Evolutionary conservation across 2,888 invertebrate species (phyloP).

Genomic region (Agrochola circellaris): DNA sequence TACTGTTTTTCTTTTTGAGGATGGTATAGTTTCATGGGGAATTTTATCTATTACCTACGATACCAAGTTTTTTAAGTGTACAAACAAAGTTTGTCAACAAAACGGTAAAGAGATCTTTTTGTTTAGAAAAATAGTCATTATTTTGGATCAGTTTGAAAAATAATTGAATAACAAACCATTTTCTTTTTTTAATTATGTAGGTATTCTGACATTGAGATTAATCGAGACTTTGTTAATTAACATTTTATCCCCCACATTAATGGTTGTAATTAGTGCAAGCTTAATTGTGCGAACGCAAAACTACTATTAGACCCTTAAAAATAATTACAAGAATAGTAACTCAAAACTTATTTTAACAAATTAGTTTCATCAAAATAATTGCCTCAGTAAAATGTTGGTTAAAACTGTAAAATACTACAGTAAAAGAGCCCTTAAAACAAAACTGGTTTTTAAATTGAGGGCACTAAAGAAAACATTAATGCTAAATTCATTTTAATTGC

Average conservation of each 20-base stretch:
- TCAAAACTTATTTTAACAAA: constrained; percentile 17
- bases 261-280: neutral
- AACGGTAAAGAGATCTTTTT: no score
- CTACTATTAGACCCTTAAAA: neutral
- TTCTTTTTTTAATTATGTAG: neutral
- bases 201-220: neutral
- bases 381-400: neutral
- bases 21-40: no score
- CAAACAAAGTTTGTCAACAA: no score
- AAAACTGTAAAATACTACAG: constrained; percentile 18
- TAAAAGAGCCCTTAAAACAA: constrained; percentile 28
- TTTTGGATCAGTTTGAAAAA: neutral
- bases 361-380: constrained; percentile 40
- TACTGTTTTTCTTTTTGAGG: no score
- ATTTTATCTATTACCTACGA: no score
- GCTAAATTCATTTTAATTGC: constrained; percentile 64
- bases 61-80: no score
- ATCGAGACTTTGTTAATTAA: neutral
- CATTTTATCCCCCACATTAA: neutral
- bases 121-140: neutral
- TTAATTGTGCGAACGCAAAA: constrained; percentile 1
- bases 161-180: neutral
- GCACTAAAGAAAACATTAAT: constrained; percentile 52
- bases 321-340: constrained; percentile 11
- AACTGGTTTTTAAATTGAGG: constrained; percentile 39